Percentiles rank a stretch among this genome's conserved stretches.
Conservation (phyloP, 2,113 vertebrate genomes). For the Lophura nycthemera region DNA sequence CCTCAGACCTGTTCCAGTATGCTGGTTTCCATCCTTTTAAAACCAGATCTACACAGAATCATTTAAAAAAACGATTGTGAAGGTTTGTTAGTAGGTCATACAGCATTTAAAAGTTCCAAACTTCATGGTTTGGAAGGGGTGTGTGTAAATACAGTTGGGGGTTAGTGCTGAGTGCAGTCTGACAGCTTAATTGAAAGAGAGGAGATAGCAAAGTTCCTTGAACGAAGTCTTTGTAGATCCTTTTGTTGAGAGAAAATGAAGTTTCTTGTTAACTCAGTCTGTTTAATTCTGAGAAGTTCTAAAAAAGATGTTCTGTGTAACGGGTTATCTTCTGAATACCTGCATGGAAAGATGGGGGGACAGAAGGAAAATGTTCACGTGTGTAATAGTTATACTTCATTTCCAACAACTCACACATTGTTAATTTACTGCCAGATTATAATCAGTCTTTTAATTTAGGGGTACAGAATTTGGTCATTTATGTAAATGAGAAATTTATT, state of each 20-base stretch:
- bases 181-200: background rate
- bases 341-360: background rate
- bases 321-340: background rate
- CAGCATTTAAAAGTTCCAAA: background rate
- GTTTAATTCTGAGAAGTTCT: constrained; percentile 11
- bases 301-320: background rate
- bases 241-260: constrained; percentile 4
- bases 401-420: background rate
- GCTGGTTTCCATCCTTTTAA: background rate
- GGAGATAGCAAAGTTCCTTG: background rate
- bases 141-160: background rate
- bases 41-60: background rate
- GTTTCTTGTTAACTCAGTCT: background rate
- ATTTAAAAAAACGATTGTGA: background rate
- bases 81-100: background rate
- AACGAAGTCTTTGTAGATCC: constrained; percentile 14
- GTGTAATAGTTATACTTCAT: background rate
- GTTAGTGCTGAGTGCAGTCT: background rate
- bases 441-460: background rate
- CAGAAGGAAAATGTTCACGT: background rate
- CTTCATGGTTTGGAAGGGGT: background rate
- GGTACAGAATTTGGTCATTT: background rate
- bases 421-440: background rate
- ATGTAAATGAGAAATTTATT: background rate
- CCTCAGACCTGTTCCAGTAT: background rate